These are phyloP conservation scores for Cavia porcellus DNA, from an alignment of 2,113 vertebrate genomes.

Conservation along the genomic window DNA sequence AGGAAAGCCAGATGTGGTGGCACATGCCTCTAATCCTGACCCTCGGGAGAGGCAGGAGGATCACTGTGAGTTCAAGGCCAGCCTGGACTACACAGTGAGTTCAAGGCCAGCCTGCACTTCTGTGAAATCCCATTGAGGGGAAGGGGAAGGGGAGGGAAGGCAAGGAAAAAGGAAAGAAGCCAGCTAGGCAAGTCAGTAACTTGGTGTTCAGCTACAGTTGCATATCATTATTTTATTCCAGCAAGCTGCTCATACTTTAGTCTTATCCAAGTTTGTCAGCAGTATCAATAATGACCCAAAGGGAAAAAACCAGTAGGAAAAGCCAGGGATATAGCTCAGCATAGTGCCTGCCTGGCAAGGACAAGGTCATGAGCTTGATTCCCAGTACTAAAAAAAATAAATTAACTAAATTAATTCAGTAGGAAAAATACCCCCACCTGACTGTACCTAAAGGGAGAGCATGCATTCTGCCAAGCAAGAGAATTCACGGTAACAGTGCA, in stretches of 20 bases:
- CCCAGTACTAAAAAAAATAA: too few species aligned
- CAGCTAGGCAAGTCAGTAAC: background rate
- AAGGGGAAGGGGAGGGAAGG: too few species aligned
- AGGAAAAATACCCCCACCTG: background rate
- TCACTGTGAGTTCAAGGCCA: background rate
- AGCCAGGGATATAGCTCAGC: too few species aligned
- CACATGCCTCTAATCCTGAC: background rate
- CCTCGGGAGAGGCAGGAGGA: background rate
- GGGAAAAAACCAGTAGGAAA: background rate
- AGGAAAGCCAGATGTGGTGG: background rate
- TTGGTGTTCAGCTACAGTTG: background rate
- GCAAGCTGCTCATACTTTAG: background rate
- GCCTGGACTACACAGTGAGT: background rate
- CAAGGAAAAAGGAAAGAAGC: background rate
- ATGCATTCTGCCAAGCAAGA: background rate
- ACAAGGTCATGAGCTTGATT: too few species aligned
- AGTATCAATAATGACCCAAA: background rate
- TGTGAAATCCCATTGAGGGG: background rate
- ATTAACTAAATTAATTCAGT: background rate
- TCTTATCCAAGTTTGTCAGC: background rate
- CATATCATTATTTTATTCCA: background rate
- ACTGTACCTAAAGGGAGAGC: background rate
- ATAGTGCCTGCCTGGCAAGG: too few species aligned
- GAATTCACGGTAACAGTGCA: background rate
- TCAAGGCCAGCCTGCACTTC: background rate